phyloP scores from a whole-genome alignment of 2,888 invertebrate species.

The Chloroclystis v-ata region DNA sequence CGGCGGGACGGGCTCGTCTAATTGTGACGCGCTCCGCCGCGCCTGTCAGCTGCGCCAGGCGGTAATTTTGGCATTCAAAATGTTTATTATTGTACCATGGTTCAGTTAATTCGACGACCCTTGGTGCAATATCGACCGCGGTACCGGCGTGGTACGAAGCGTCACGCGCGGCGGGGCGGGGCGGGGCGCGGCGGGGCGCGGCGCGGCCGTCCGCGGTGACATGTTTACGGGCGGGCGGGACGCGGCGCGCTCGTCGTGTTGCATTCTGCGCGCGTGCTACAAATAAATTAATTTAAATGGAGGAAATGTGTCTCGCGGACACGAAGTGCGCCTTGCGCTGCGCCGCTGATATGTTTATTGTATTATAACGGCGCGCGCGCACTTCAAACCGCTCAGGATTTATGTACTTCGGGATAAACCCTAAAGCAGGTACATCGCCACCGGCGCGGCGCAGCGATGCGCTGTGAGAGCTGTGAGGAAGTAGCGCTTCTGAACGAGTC shows the following conservation, averaged over 20 bases:
- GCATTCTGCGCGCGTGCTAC: slow-evolving; percentile 44
- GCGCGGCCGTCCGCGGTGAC: slow-evolving; percentile 48
- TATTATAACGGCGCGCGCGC: slow-evolving; percentile 32
- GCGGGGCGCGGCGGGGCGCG: not conserved
- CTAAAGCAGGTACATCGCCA: too few relatives aligned
- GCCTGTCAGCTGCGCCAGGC: not conserved
- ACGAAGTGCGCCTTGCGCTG: slow-evolving; percentile 31
- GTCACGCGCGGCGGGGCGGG: not conserved
- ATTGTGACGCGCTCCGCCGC: not conserved
- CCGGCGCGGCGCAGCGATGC: too few relatives aligned
- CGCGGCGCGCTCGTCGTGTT: slow-evolving; percentile 31
- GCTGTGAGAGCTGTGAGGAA: slow-evolving; percentile 8
- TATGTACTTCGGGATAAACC: slow-evolving; percentile 21
- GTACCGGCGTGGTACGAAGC: too few relatives aligned
- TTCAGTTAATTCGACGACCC: too few relatives aligned
- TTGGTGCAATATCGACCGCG: not conserved
- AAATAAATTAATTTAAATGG: slow-evolving; percentile 61
- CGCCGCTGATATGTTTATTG: slow-evolving; percentile 28
- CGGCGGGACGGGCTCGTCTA: not conserved
- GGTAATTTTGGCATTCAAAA: too few relatives aligned
- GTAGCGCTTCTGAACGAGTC: too few relatives aligned
- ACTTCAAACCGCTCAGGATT: slow-evolving; percentile 33
- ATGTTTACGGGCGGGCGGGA: slow-evolving; percentile 46
- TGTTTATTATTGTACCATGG: too few relatives aligned
- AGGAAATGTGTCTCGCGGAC: slow-evolving; percentile 34